A percentile compares a stretch with the other conserved stretches of the same genome.
phyloP scores from a whole-genome alignment of 2,113 vertebrate species.

The Terrapene triunguis region DNA sequence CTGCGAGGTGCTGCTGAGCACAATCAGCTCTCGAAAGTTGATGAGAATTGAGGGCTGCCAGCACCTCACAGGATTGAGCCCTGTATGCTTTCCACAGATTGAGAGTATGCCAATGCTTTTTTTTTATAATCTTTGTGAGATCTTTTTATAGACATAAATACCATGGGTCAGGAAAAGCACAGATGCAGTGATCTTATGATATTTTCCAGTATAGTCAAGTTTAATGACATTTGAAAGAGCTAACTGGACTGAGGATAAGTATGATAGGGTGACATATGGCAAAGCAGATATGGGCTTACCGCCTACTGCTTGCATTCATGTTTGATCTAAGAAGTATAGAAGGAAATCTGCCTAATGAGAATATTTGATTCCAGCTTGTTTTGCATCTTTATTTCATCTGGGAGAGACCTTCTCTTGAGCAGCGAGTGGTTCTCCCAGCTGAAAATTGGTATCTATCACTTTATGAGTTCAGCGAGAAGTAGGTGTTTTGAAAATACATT shows the following conservation, averaged over 20 bases:
- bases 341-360: conserved; percentile 39
- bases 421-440: background rate
- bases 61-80: background rate
- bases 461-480: background rate
- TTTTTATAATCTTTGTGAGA: background rate
- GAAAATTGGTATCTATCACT: background rate
- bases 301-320: conserved; percentile 33
- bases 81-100: rapidly evolving
- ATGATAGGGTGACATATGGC: conserved; percentile 48
- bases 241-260: conserved; percentile 36
- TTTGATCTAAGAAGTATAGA: conserved; percentile 49
- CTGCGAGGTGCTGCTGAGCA: rapidly evolving
- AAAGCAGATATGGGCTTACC: conserved; percentile 20
- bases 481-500: background rate
- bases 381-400: conserved; percentile 53
- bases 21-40: background rate
- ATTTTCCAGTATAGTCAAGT: conserved; percentile 31
- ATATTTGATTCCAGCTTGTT: conserved; percentile 26
- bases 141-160: background rate
- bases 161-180: conserved; percentile 25
- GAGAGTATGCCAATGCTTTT: background rate
- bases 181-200: conserved; percentile 41
- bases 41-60: conserved; percentile 17
- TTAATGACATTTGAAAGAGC: conserved; percentile 60
- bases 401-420: background rate